Base-by-base conservation (phyloP, 2,888 invertebrate genomes). In the Drosophila trichaetosa region DNA sequence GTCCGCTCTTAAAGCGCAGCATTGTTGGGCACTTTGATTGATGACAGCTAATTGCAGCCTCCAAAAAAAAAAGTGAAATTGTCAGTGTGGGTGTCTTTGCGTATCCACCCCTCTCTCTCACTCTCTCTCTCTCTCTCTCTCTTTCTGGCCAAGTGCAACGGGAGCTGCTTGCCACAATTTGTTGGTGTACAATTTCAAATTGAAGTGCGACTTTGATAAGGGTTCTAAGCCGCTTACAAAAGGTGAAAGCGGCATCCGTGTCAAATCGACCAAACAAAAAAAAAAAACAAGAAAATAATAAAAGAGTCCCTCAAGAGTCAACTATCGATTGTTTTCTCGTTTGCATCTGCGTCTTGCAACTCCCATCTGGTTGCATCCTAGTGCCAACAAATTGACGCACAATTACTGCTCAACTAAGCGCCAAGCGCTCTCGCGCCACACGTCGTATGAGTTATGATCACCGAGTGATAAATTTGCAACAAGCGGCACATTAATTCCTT, bases 41-140 rank as follows among this genome's bases (percentile, higher is more conserved):
- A 90, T 90, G 91, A 90, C 90, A 90, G 89, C 90, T 87, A 90
- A 90, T 90, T 90, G 89, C 79, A 73, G 80, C 80, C 70, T 81
- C 84, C 74, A 31, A 64, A 60, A 46, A 52, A 49, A 62, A 80
- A 87, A 87, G 85, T 85, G 85, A 85, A 85, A 85, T 60, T 87
- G 65, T 70, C 49, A 42, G 80, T 60, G 85, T 86, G 83, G 83
- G 85, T 76, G 85, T 76, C 57, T 18, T 31, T 33, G 1, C 42
- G 51, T 54, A 49, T 51, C 13, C 27, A n/a, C n/a, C 31, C 1
- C 29, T n/a, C 56, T 31, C 36, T 34, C 33, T 8, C 46, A 13
- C 46, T 7, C 7, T 31, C 46, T 46, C 34, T 7, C 49, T 34
- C 38, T 4, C 49, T 34, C 38, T 4, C 51, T 27, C 48, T 5